phyloP scores from a whole-genome alignment of 2,888 invertebrate genomes.

The Chrysolina oricalcia region DNA sequence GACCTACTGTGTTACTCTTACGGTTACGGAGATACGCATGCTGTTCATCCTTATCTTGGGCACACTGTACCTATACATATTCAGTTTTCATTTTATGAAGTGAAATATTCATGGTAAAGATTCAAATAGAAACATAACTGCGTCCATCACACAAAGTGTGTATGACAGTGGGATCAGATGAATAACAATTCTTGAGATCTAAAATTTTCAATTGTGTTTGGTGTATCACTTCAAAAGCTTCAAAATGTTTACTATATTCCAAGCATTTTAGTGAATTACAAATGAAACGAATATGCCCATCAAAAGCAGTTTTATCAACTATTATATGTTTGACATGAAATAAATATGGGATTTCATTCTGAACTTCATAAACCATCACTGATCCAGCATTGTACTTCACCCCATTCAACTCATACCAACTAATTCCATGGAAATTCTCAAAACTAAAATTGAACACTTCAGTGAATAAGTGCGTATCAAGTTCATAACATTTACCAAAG shows the following conservation, averaged over 20 bases:
- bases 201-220: conserved; percentile 25
- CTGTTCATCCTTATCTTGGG: no score
- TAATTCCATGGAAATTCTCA: conserved; percentile 26
- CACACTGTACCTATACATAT: conserved; percentile 2
- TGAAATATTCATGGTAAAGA: conserved; percentile 29
- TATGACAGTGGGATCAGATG: conserved; percentile 27
- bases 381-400: conserved; percentile 25
- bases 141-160: conserved; percentile 21
- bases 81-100: conserved; percentile 23
- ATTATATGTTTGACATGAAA: conserved; percentile 26
- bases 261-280: conserved; percentile 26
- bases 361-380: conserved; percentile 25
- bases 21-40: no score
- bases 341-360: conserved; percentile 22
- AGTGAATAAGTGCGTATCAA: conserved; percentile 17
- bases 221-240: conserved; percentile 31
- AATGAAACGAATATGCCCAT: conserved; percentile 22
- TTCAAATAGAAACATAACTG: conserved; percentile 22
- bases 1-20: no score
- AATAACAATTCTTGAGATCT: conserved; percentile 27
- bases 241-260: conserved; percentile 28
- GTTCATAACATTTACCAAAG: conserved; percentile 23
- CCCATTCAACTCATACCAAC: conserved; percentile 28
- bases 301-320: conserved; percentile 2
- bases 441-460: conserved; percentile 17